Evolutionary conservation across 2,797 vertebrate genomes (phyloP).

Genomic region (Zalophus californianus): DNA sequence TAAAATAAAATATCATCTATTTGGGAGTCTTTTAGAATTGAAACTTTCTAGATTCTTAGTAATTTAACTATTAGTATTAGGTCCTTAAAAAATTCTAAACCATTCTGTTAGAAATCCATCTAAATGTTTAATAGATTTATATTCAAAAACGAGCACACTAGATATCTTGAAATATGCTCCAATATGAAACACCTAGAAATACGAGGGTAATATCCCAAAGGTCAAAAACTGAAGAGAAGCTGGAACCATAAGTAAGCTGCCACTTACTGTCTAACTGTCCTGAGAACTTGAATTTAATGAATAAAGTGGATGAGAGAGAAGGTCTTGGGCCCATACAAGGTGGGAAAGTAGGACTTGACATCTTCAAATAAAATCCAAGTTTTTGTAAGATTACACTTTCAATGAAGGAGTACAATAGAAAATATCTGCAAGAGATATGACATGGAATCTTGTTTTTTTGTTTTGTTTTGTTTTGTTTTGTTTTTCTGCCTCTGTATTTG

Average conservation of each 20-base stretch:
- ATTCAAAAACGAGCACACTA: not conserved
- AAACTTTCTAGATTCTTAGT: not conserved
- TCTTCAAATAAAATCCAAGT: not conserved
- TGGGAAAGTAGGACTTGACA: not conserved
- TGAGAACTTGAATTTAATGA: not conserved
- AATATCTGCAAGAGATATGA: not conserved
- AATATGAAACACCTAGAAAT: constrained; percentile 14
- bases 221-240: not conserved
- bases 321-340: not conserved
- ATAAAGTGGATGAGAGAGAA: not conserved
- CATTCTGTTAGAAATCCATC: not conserved
- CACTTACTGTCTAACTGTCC: not conserved
- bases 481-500: not conserved
- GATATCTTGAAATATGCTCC: not conserved
- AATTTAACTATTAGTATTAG: constrained; percentile 39
- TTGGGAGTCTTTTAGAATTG: not conserved
- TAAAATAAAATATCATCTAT: constrained; percentile 43
- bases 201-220: not conserved
- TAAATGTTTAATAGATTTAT: not conserved
- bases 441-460: not conserved
- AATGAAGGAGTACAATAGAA: not conserved
- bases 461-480: not conserved
- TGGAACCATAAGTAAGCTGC: not conserved
- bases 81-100: not conserved
- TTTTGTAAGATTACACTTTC: not conserved